A percentile compares a stretch with the other conserved stretches of the same genome.
These are phyloP conservation scores for Plectrocnemia conspersa DNA, from an alignment of 1,140 invertebrate species.

Conservation along the genomic window DNA sequence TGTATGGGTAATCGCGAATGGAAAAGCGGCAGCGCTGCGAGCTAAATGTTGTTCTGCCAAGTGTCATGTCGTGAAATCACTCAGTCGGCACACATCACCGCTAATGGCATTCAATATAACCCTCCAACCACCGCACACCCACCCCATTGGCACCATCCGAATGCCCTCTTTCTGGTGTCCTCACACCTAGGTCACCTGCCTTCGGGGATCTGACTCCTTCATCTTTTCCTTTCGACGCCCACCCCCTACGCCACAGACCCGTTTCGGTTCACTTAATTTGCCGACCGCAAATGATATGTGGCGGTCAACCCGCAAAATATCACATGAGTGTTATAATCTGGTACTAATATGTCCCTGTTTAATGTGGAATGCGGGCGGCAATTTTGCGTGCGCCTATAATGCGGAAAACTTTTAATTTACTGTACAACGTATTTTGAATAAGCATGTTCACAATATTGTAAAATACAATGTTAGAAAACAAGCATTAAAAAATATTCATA, in stretches of 20 bases:
- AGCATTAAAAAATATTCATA: too few species aligned
- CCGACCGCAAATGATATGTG: background rate
- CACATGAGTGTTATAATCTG: background rate
- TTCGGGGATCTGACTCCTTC: background rate
- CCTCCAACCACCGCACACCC: too few species aligned
- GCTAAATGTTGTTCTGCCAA: constrained; percentile 18
- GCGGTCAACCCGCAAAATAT: background rate
- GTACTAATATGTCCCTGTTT: background rate
- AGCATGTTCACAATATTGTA: too few species aligned
- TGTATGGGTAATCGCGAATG: too few species aligned
- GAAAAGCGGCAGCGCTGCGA: too few species aligned
- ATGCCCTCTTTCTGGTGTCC: background rate
- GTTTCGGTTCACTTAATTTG: background rate
- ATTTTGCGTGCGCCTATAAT: constrained; percentile 18
- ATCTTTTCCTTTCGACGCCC: background rate
- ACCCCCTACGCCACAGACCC: background rate
- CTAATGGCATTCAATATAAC: constrained; percentile 20
- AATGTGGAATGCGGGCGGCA: background rate
- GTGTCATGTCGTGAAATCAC: constrained; percentile 23
- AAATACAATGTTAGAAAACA: too few species aligned
- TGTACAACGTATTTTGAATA: too few species aligned
- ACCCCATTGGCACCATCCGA: background rate
- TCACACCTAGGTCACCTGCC: background rate
- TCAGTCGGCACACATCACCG: constrained; percentile 24
- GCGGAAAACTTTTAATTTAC: too few species aligned